Base-by-base conservation (phyloP, 1,140 invertebrate species). In the Drosophila rufa region DNA sequence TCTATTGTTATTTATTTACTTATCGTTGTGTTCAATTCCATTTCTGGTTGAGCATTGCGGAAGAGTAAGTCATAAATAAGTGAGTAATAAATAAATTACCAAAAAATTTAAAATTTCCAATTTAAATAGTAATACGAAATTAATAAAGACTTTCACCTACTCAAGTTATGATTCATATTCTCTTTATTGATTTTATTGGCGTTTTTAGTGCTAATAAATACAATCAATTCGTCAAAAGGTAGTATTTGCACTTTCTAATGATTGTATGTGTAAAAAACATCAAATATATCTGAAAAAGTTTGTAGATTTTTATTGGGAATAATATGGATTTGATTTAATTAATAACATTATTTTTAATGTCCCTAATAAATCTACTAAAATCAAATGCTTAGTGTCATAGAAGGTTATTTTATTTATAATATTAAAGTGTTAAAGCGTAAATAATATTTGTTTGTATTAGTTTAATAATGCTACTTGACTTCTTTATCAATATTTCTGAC, bases 231-330 rank as follows among this genome's bases (percentile, higher is more conserved):
- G 19, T 60, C 55, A 33, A 59, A 59, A 30, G 17, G 0, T 36
- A 8, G 11, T 60, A 59, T 65, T 65, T 65, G 56, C 17, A 60
- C 61, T 65, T 65, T 65, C 61, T 11, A 65, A 27, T 22, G 22
- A 3, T 1, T 36, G 2, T 8, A 5, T 53, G 11, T 3, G 17
- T 36, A 14, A 8, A 3, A 36, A 19, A 8, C 14, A 4, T 4
- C 25, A 14, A 53, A 33, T 12, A 51, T 27, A 27, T 25, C 1
- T 30, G 2, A 12, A 17, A 1, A 33, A 51, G 15, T 51, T n/a
- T 11, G 1, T 11, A 2, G 33, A 36, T 45, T 19, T 45, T 0
- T 19, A 5, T 19, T 19, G 33, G 33, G 33, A 36, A 11, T 36
- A 11, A 11, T 36, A 36, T 11, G 11, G 11, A 2, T 3, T 36